Base-by-base conservation (phyloP, 92 coral and sea anemone genomes). In the Nematostella vectensis region DNA sequence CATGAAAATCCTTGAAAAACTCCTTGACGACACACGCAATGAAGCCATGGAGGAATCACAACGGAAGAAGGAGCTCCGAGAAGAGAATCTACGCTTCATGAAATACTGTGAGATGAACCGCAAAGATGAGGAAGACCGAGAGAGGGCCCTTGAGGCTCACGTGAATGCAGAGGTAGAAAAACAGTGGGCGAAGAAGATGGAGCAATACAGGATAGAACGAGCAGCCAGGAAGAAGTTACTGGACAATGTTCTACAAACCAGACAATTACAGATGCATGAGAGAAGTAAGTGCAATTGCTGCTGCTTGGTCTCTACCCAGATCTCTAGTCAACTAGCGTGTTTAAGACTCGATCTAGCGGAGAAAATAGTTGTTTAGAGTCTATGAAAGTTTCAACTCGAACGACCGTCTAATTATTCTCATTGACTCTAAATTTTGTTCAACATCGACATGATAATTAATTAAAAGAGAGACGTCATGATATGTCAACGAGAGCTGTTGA, bases 1-100 rank as follows among this genome's bases (percentile, higher is more conserved):
- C 31, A 88, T 78, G 87, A 83, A 87, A 64, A 79, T 86, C 48
- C 63, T 93, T 26, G 93, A 93, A 51, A 93, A 82, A 48, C 81
- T 93, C 1, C 55, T 87, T 51, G 99, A 93, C 20, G 99, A 93
- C 42, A 87, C 99, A n/a, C 74, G 83, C 54, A 87, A 93, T 50
- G 87, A 93, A 58, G 96, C 80, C 8, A 68, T 70, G 70, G 96
- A 87, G 38, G 99, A 93, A 45, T 57, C 80, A 1, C 94, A 93
- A 60, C 67, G 93, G 50, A 93, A 93, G 81, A 76, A 65, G 58
- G 96, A 87, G 49, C 69, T 93, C 42, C 93, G 96, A 0, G 99
- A 82, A 54, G 99, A 86, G 48, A 93, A 93, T 55, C 58, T 93
- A 54, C 82, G 99, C 40, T 93, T 93, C 44, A 93, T 93, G 99